Base-by-base conservation (phyloP, 1,140 invertebrate species). In the Rhagoletis zephyria region DNA sequence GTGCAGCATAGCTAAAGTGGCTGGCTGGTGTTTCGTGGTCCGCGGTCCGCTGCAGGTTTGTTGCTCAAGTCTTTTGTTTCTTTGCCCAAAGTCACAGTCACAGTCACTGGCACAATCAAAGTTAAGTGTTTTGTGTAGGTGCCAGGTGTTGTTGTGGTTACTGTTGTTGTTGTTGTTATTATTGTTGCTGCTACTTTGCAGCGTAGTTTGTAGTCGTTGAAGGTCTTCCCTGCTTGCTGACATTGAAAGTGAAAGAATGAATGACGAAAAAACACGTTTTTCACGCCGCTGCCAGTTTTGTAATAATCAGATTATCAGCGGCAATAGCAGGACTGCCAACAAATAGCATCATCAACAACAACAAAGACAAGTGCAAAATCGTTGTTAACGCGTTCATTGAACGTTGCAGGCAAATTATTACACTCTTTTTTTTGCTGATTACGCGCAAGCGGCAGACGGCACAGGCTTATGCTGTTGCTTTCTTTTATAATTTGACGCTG, bases 171-270 rank as follows among this genome's bases (percentile, higher is more conserved):
- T 2, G 4, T 65, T 65, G 9, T 65, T 65, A 9, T 65, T 56
- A n/a, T 56, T 77, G 48, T 3, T 2, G 45, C 48, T 74, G 70
- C 45, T 14, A 30, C 7, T 70, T 81, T 63, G 12, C n/a, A n/a
- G 12, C n/a, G 12, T 63, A n/a, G 12, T 14, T 12, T 81, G 48
- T 56, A 81, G 74, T 81, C 56, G 74, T 81, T 81, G 74, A 81
- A 81, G 74, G 74, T 81, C 74, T 81, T 81, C 74, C 74, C 56
- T n/a, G 48, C 19, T 40, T 56, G 48, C 19, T 81, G 74, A 81
- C 74, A 81, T 81, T 81, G 74, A 81, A 81, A 81, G 74, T 81
- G 74, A 81, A 59, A 81, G 74, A 81, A 81, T 81, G 16, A 59
- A 56, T 81, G 48, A 2, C 10, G 45, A 77, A 81, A 4, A 67